A percentile compares a stretch with the other conserved stretches of the same genome.
Conservation (phyloP, 2,797 vertebrate species). For the Cossypha niveicapilla region DNA sequence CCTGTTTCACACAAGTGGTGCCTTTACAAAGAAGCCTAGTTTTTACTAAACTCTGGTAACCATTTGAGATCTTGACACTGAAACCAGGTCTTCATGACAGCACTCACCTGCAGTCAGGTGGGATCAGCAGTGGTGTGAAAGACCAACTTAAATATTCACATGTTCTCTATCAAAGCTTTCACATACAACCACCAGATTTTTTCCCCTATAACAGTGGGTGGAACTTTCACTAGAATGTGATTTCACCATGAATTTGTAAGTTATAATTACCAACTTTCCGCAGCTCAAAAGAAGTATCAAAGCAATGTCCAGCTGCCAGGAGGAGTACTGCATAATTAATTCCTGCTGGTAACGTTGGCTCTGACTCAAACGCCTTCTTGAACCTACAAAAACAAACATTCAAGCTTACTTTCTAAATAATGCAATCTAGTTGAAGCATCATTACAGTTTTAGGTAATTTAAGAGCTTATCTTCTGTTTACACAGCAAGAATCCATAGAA, state of each 20-base stretch:
- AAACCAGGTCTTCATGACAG: neutral
- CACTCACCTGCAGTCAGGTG: neutral
- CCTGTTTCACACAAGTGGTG: neutral
- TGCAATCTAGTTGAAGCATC: neutral
- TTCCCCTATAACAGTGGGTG: neutral
- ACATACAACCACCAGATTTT: neutral
- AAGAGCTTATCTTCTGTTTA: slow-evolving; percentile 67
- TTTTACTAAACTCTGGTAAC: neutral
- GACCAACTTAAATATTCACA: neutral
- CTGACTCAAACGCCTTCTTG: slow-evolving; percentile 94
- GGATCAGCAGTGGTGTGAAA: neutral
- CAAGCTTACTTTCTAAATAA: slow-evolving; percentile 65
- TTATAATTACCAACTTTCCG: slow-evolving; percentile 94
- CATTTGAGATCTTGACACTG: neutral
- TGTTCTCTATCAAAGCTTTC: neutral
- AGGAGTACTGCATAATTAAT: slow-evolving; percentile 97
- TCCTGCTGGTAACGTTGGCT: slow-evolving; percentile 95
- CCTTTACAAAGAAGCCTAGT: neutral
- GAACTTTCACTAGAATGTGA: neutral
- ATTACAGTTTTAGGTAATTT: slow-evolving; percentile 7
- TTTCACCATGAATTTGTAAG: slow-evolving; percentile 50
- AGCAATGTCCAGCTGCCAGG: slow-evolving; percentile 92
- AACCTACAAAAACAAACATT: slow-evolving; percentile 82
- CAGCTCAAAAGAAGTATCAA: slow-evolving; percentile 95
- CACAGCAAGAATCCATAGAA: slow-evolving; percentile 44